Base-by-base conservation (phyloP, 2,888 invertebrate genomes). In the Eristalis tenax region DNA sequence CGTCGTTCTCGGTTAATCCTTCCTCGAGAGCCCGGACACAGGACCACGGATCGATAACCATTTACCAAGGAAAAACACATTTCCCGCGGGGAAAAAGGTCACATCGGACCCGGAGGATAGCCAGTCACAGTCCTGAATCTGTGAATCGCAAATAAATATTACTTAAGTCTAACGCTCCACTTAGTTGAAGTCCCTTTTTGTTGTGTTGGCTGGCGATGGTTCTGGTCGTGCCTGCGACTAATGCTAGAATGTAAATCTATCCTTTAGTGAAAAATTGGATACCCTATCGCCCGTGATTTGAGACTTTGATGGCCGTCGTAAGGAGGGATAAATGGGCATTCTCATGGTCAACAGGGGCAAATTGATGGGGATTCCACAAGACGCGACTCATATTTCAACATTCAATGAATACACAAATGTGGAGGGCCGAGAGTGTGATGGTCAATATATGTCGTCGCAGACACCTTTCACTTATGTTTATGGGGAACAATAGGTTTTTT, bases 251-350 rank as follows among this genome's bases (percentile, higher is more conserved):
- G 50, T 70, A 32, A 69, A 59, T 59, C 59, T 59, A 15, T 68
- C 50, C 26, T 15, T 68, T n/a, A 3, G 40, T 4, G 56, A 56
- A 69, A 69, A 63, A 80, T 75, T 26, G 26, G 50, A 64, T 69
- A 81, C 75, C 81, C 74, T 43, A 75, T 70, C 70, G 70, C 57
- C 70, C 70, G 65, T 82, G 81, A 76, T 81, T 73, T 64, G 73
- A 69, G 73, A 77, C 38, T 64, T 63, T 71, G 61, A 81, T 73
- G 63, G 71, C 63, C 63, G 57, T 61, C 73, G 23, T 79, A 59
- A 59, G 40, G 32, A 40, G 22, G 70, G 64, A 71, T 66, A 66
- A 71, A 57, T 57, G 59, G 65, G 38, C 43, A 71, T 71, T 38
- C 32, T 61, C 56, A 68, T 68, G 59, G 68, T 38, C 71, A 61